Evolutionary conservation across 2,797 vertebrate species (phyloP).

Genomic region (Thripadectes ignobilis): DNA sequence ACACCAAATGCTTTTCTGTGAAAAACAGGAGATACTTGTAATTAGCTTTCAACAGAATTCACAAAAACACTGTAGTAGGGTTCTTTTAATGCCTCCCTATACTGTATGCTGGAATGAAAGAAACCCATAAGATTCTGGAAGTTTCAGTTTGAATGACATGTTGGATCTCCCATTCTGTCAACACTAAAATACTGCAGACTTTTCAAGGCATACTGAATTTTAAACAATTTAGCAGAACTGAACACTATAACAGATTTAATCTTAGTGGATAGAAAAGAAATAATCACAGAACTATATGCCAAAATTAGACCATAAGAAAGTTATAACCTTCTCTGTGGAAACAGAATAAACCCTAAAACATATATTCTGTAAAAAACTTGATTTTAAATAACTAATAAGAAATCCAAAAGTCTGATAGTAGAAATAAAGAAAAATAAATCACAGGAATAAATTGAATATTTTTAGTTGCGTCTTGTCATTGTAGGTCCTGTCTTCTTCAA

Average conservation of each 20-base stretch:
- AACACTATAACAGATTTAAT: not conserved
- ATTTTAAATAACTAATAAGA: not conserved
- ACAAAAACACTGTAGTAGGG: not conserved
- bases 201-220: not conserved
- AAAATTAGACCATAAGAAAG: not conserved
- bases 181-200: not conserved
- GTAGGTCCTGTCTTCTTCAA: not conserved
- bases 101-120: not conserved
- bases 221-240: not conserved
- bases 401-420: not conserved
- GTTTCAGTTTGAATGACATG: not conserved
- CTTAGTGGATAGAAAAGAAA: not conserved
- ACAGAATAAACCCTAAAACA: not conserved
- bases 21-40: not conserved
- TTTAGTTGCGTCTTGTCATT: not conserved
- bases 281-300: not conserved
- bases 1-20: not conserved
- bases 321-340: not conserved
- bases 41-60: not conserved
- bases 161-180: not conserved
- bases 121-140: fast-evolving
- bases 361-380: not conserved
- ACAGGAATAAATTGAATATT: not conserved
- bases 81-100: not conserved
- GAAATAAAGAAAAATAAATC: not conserved